Evolutionary conservation across 2,797 vertebrate species (phyloP), one percentile per base, ranked within the genome.

Genomic region (Phylloscopus collybita): DNA sequence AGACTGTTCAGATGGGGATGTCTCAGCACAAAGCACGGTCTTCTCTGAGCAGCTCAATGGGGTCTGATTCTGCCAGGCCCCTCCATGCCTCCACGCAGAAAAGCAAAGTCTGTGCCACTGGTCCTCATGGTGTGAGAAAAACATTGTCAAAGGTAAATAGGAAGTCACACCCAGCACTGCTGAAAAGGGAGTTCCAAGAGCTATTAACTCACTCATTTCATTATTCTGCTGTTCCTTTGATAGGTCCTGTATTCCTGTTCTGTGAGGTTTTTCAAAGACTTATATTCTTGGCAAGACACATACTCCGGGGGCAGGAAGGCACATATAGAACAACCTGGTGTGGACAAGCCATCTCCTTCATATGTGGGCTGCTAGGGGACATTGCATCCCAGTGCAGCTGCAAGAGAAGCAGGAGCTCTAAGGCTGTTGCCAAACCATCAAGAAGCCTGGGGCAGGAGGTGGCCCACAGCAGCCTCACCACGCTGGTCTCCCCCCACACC

Each of bases 121-220:
- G 56, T 75, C 53, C 80, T 82, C 81, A 21, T 4, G n/a, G 38
- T 69, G 59, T 66, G 53, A 88, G 47, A 86, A 96, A 95, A 95
- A 80, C 32, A 40, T 32, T 53, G 49, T 88, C 86, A 95, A 89
- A 95, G 66, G 70, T 57, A 56, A 87, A 44, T 71, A 84, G 80
- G 74, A 86, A 29, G 57, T 61, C 87, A 93, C 32, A 32, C 81
- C 92, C 94, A 90, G 78, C 18, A 34, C 56, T 62, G 40, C 95
- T 93, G 81, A 66, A 94, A 95, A 93, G 66, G 67, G 62, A 94
- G 78, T 26, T 86, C 51, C 51, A 54, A n/a, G 71, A 85, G 53
- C 49, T 76, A 42, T 51, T 93, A 86, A 70, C 67, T 82, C 62
- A 6, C 62, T 91, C 40, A 26, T 87, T 79, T 92, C 13, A 34